A percentile compares a stretch with the other conserved stretches of the same genome.
These are phyloP conservation scores for Hymenopus coronatus DNA, from an alignment of 2,888 invertebrate species.

Conservation along the genomic window DNA sequence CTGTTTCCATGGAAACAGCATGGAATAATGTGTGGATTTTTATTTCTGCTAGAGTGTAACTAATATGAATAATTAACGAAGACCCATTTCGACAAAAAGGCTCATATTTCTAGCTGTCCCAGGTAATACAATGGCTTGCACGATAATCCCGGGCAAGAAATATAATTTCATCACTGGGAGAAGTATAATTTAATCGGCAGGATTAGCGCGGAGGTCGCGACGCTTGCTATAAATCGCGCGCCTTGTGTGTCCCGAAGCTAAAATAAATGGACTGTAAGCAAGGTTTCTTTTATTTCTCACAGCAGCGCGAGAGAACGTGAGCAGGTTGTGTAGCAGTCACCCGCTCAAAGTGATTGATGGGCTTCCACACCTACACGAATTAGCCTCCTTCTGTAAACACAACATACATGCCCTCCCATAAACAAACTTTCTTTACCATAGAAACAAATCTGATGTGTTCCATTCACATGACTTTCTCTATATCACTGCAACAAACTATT, in stretches of 20 bases:
- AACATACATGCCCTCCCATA: no score
- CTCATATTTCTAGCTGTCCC: background rate
- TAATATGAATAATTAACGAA: background rate
- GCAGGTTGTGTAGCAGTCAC: background rate
- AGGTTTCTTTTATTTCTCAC: conserved; percentile 7
- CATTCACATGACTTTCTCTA: no score
- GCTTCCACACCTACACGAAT: no score
- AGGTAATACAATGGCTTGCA: background rate
- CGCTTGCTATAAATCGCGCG: background rate
- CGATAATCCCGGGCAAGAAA: background rate
- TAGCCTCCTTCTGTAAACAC: no score
- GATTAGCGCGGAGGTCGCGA: background rate
- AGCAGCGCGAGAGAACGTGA: background rate
- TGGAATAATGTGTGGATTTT: background rate
- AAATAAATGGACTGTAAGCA: conserved; percentile 12
- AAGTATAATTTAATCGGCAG: background rate
- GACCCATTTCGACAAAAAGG: background rate
- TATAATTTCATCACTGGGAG: background rate
- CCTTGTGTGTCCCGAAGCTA: background rate
- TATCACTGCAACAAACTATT: no score
- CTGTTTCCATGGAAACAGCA: background rate
- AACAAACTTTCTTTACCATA: no score
- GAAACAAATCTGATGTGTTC: no score
- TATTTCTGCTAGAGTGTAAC: background rate
- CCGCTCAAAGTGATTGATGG: background rate